These are phyloP conservation scores for Cacatua alba DNA, from an alignment of 2,113 vertebrate species.

Conservation along the genomic window DNA sequence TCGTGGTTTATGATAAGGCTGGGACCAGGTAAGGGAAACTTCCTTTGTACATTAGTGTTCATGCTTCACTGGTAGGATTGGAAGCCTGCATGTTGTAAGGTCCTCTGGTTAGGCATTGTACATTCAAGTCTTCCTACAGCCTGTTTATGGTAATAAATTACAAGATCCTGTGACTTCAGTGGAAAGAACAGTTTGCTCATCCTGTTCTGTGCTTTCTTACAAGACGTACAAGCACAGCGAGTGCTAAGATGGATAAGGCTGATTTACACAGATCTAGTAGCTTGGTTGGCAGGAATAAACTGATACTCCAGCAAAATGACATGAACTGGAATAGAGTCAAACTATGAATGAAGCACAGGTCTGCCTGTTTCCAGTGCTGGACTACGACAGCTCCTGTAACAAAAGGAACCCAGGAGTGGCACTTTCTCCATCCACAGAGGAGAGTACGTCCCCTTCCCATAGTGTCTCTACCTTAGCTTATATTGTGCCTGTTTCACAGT, in stretches of 20 bases:
- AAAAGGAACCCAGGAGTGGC: not conserved
- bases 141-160: not conserved
- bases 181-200: not conserved
- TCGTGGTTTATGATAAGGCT: not conserved
- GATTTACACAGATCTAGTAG: not conserved
- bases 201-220: not conserved
- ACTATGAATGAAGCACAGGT: not conserved
- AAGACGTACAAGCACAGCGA: not conserved
- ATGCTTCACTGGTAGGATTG: not conserved
- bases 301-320: not conserved
- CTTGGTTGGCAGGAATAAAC: not conserved
- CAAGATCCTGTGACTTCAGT: not conserved
- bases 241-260: not conserved
- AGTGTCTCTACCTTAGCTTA: not conserved
- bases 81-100: not conserved
- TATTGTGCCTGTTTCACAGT: not conserved
- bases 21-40: not conserved
- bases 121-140: not conserved
- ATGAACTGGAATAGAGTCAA: not conserved
- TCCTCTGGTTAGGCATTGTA: not conserved
- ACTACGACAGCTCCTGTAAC: not conserved
- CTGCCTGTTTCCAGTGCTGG: not conserved
- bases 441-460: not conserved
- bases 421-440: not conserved
- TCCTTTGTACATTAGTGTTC: accelerated